Evolutionary conservation across 2,888 invertebrate species (phyloP), one percentile per base, ranked within the genome.

Genomic region (Mesochorus sp.): DNA sequence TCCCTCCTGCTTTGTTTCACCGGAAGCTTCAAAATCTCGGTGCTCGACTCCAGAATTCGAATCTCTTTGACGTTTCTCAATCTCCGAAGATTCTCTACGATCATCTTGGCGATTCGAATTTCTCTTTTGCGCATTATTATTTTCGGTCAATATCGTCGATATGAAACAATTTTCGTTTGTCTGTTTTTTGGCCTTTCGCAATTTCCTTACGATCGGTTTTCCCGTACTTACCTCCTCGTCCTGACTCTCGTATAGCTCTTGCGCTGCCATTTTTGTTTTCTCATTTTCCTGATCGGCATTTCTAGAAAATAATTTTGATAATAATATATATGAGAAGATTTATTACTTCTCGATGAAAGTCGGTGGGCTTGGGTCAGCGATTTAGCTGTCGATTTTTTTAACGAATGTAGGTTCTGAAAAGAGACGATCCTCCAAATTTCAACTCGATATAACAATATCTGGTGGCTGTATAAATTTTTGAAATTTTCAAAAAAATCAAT

Each of bases 301-400:
- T 66, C 76, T 75, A 62, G 6, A 8, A 34, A 34, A 49, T 34
- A 42, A 49, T 26, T 19, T 62, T 2, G 21, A 39, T 14, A 59
- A 24, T 24, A n/a, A 10, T 39, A 12, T 10, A 3, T 19, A 61
- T 26, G 17, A 10, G 14, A 24, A 37, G n/a, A n/a, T n/a, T n/a
- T n/a, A n/a, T n/a, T n/a, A n/a, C n/a, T n/a, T n/a, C n/a, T n/a
- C n/a, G n/a, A n/a, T n/a, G n/a, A n/a, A n/a, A n/a, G n/a, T n/a
- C n/a, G n/a, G n/a, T n/a, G n/a, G 12, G 6, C 37, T 39, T n/a
- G 19, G 1, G 44, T 3, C 1, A 42, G 1, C 3, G 14, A 42
- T 14, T 6, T 14, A 42, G 5, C 42, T n/a, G n/a, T n/a, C n/a
- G n/a, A n/a, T n/a, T n/a, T n/a, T n/a, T n/a, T n/a, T n/a, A n/a